Evolutionary conservation across 2,797 vertebrate species (phyloP), one percentile per base, ranked within the genome.

Genomic region (Pseudomugil gertrudae): DNA sequence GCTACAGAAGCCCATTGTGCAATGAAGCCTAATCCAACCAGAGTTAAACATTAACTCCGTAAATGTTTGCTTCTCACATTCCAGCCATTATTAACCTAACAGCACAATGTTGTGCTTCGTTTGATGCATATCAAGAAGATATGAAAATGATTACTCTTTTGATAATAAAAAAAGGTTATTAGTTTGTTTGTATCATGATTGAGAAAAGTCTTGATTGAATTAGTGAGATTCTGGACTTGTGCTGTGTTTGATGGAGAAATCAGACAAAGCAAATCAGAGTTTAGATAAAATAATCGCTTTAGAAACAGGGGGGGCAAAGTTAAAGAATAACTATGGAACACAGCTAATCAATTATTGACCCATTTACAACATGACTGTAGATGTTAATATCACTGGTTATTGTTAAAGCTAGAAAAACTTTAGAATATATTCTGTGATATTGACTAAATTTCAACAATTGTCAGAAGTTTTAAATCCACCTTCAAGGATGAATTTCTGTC

Each of bases 261-360:
- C 2, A 13, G 40, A 48, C 8, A 15, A 21, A 40, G 8, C 15
- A 24, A n/a, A 53, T 21, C 10, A 4, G 14, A 23, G 21, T 11
- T 0, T 0, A 50, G 61, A 40, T 1, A 17, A 56, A 62, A 58
- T 19, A 36, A 27, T 29, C 32, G 8, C 30, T 54, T 36, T 33
- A n/a, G 17, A 23, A 15, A 58, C 29, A 52, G 30, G 29, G 23
- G 1, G 4, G 24, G 9, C 10, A 53, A 11, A 27, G 63, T 55
- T 55, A 43, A 47, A 63, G 60, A 59, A 50, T 50, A 11, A 77
- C 64, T 56, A 68, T 78, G 78, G 48, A 69, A 72, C 61, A 59
- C 66, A 68, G 55, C 0, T 23, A 48, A 81, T 81, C 29, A 73
- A 69, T 77, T 50, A 76, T 80, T 73, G 59, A 79, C 72, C 17